Conservation (phyloP, 2,888 invertebrate species). For the Lasioglossum pauxillum region DNA sequence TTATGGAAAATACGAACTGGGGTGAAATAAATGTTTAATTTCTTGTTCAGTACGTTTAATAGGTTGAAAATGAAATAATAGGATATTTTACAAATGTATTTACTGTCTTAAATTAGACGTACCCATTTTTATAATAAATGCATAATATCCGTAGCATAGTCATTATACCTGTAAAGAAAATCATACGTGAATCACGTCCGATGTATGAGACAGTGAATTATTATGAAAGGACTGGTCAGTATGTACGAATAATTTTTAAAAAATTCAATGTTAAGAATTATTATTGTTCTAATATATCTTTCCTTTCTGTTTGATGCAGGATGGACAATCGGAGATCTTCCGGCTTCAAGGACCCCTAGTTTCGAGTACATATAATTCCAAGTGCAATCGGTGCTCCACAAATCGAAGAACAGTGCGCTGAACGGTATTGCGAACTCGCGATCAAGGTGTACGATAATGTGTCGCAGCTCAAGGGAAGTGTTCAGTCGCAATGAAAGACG, state of each 20-base stretch:
- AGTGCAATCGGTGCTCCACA: not conserved
- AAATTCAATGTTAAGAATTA: not conserved
- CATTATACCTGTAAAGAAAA: no score
- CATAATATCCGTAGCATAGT: no score
- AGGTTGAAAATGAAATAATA: no score
- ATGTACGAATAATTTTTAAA: not conserved
- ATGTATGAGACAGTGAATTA: no score
- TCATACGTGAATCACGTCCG: no score
- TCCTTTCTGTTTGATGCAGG: not conserved
- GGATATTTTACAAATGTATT: no score
- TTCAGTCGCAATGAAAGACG: slow-evolving; percentile 24
- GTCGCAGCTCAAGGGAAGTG: slow-evolving; percentile 40
- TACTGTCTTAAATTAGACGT: no score
- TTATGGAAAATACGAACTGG: no score
- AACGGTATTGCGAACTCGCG: slow-evolving; percentile 20
- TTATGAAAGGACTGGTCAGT: no score
- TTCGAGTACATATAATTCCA: not conserved
- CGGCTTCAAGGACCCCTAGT: not conserved
- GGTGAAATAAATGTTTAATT: no score
- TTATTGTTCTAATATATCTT: not conserved
- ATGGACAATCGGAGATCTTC: not conserved
- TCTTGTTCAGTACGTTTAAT: no score
- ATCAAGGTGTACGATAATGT: slow-evolving; percentile 40
- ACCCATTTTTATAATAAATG: no score
- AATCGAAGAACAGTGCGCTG: not conserved